phyloP scores from a whole-genome alignment of 1,140 invertebrate genomes.

The Euura saliciscinereae region DNA sequence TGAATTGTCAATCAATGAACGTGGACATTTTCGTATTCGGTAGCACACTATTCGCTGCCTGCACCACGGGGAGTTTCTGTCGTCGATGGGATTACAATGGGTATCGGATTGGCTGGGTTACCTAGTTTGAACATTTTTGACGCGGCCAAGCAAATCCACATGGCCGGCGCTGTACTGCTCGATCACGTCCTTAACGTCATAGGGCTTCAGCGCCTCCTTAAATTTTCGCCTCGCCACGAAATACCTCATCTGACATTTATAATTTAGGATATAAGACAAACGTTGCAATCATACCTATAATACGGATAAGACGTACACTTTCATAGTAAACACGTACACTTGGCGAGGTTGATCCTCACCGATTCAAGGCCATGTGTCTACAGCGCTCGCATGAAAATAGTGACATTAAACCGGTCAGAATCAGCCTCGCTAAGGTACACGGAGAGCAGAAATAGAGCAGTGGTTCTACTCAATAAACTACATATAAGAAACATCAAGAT shows the following conservation, averaged over 20 bases:
- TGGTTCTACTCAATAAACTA: too few relatives aligned
- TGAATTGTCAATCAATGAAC: too few relatives aligned
- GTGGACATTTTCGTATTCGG: too few relatives aligned
- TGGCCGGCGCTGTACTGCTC: constrained; percentile 95
- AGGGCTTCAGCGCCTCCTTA: constrained; percentile 93
- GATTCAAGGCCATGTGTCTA: too few relatives aligned
- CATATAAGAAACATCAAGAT: too few relatives aligned
- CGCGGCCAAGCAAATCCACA: constrained; percentile 85
- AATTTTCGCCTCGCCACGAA: constrained; percentile 94
- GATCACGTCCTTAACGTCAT: constrained; percentile 97
- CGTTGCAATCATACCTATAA: neutral
- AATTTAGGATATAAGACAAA: constrained; percentile 23
- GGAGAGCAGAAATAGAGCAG: too few relatives aligned
- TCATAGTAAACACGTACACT: too few relatives aligned
- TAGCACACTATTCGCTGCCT: neutral
- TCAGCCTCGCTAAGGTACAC: too few relatives aligned
- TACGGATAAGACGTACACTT: too few relatives aligned
- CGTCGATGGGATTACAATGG: constrained; percentile 27
- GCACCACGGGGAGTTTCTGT: constrained; percentile 6
- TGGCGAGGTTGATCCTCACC: too few relatives aligned
- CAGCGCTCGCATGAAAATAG: too few relatives aligned
- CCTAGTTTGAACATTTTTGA: constrained; percentile 90
- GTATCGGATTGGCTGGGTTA: constrained; percentile 49
- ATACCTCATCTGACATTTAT: constrained; percentile 82
- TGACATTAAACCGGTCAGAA: too few relatives aligned